Base-by-base conservation (phyloP, 2,888 invertebrate genomes). In the Galerucella calmariensis region DNA sequence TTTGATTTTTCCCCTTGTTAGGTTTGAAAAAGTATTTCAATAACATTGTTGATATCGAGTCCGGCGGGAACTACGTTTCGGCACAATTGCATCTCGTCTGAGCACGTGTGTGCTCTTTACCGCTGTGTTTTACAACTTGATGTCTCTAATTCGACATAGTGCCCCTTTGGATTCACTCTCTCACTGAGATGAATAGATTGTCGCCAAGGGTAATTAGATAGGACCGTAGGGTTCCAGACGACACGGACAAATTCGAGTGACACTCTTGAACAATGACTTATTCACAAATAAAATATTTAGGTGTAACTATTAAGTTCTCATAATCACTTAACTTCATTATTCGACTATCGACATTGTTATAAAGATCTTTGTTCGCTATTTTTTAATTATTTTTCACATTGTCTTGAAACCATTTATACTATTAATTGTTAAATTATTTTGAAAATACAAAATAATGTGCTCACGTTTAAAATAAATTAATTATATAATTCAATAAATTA, bases 161-260 rank as follows among this genome's bases (percentile, higher is more conserved):
- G 78, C 77, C 79, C 76, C 76, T 72, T 70, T 73, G 75, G 66
- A 66, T 67, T 75, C 71, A 75, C 72, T 77, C 67, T 75, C 74
- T 78, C 75, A 59, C 76, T 78, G 68, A 69, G 67, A 69, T 77
- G 76, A 80, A 82, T 79, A 81, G 82, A 84, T 81, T 85, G 85
- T 85, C 84, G 83, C 84, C 81, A 82, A 83, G 83, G 79, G 82
- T 83, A 83, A 85, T 85, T 85, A 84, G 83, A 82, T 77, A 78
- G 78, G 79, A 80, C 81, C 79, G 79, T 78, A 79, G 81, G 82
- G 81, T 83, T 84, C 80, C 80, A 83, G 80, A 77, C 81, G 85
- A 83, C 86, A 86, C 86, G 86, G 83, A 83, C 84, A 79, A 82
- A 81, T 83, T 86, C 83, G 83, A 86, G 86, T 84, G 86, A 84